These are phyloP conservation scores for Protaetia brevitarsis DNA, from an alignment of 1,140 invertebrate species.

Conservation along the genomic window DNA sequence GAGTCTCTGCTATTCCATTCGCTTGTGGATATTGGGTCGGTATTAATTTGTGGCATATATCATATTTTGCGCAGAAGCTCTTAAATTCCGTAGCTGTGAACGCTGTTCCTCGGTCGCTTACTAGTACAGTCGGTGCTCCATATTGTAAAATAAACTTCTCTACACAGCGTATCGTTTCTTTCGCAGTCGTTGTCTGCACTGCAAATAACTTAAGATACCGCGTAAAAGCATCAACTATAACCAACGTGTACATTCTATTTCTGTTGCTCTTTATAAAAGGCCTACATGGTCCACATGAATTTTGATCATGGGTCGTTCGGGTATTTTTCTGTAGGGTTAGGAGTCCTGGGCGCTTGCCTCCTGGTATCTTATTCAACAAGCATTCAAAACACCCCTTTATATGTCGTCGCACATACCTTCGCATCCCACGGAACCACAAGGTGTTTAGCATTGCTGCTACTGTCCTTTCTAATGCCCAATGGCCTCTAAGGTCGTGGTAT, in stretches of 20 bases:
- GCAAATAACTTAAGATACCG: slow-evolving; percentile 33
- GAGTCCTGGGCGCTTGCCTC: slow-evolving; percentile 28
- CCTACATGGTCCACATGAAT: slow-evolving; percentile 35
- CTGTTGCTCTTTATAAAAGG: slow-evolving; percentile 35
- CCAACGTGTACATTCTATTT: slow-evolving; percentile 37
- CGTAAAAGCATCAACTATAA: slow-evolving; percentile 38
- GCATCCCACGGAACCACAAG: slow-evolving; percentile 27
- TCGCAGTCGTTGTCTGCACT: slow-evolving; percentile 23
- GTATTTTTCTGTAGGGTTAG: slow-evolving; percentile 20
- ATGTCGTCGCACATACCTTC: slow-evolving; percentile 29
- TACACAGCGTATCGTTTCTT: not conserved
- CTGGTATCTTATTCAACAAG: slow-evolving; percentile 28
- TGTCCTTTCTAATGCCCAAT: slow-evolving; percentile 19
- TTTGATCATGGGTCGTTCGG: slow-evolving; percentile 30
- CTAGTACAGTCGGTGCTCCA: not conserved
- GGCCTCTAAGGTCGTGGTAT: slow-evolving; percentile 24
- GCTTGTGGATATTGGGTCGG: not conserved
- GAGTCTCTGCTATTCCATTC: not conserved
- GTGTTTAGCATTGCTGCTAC: not conserved
- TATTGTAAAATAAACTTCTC: not conserved
- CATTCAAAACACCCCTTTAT: slow-evolving; percentile 29
- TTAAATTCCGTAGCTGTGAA: not conserved
- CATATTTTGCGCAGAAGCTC: not conserved
- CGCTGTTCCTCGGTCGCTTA: not conserved
- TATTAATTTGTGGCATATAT: not conserved